phyloP scores from a whole-genome alignment of 2,888 invertebrate species.

The Oeneis ivallda region DNA sequence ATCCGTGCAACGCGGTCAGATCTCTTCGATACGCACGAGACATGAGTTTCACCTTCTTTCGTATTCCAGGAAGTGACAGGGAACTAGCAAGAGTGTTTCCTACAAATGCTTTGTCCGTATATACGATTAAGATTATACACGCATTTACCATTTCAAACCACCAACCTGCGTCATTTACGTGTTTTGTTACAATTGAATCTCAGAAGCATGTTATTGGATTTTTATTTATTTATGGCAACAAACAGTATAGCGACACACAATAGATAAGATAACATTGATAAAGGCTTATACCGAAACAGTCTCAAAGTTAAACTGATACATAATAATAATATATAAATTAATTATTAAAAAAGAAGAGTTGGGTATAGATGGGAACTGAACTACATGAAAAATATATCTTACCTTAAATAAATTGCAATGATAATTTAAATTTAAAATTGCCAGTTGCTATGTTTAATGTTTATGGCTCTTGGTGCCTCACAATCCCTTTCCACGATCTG shows the following conservation, averaged over 20 bases:
- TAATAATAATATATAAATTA: too few species aligned
- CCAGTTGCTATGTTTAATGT: slow-evolving; percentile 27
- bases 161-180: too few species aligned
- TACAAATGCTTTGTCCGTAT: slow-evolving; percentile 43
- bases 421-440: slow-evolving; percentile 13
- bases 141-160: too few species aligned
- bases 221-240: too few species aligned
- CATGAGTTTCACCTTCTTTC: slow-evolving; percentile 68
- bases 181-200: too few species aligned
- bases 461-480: slow-evolving; percentile 40
- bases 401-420: not conserved
- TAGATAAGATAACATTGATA: too few species aligned
- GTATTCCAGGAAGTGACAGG: slow-evolving; percentile 63
- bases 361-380: too few species aligned
- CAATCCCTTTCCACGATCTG: slow-evolving; percentile 52
- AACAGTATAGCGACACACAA: too few species aligned
- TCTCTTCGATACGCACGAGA: slow-evolving; percentile 42
- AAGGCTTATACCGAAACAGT: too few species aligned
- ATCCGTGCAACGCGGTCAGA: slow-evolving; percentile 58
- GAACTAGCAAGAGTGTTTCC: slow-evolving; percentile 53
- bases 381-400: not conserved
- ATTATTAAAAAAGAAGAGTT: too few species aligned
- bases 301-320: too few species aligned
- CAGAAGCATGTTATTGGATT: too few species aligned
- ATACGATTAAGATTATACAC: not conserved